phyloP scores from a whole-genome alignment of 2,113 vertebrate genomes.

The Centropus unirufus region DNA sequence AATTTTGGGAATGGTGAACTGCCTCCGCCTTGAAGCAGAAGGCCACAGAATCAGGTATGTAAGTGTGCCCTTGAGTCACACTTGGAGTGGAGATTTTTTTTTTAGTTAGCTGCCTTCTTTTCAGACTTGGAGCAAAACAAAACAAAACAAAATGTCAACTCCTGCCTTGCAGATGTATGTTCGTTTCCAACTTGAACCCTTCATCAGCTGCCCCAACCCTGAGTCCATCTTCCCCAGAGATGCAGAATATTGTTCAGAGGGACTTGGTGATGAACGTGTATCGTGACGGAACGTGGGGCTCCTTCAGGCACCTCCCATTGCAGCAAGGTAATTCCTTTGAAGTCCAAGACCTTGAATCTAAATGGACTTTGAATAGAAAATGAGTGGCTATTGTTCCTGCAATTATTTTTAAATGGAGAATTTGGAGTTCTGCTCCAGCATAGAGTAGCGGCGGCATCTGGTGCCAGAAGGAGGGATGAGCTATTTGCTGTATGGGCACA shows the following conservation, averaged over 20 bases:
- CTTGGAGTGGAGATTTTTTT: background rate
- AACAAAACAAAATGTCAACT: background rate
- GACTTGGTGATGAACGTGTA: conserved; percentile 92
- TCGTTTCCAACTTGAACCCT: conserved; percentile 85
- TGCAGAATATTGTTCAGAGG: conserved; percentile 75
- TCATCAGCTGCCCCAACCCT: conserved; percentile 70
- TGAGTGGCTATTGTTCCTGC: background rate
- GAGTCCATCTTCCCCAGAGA: conserved; percentile 67
- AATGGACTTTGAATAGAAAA: background rate
- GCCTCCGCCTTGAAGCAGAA: conserved; percentile 89
- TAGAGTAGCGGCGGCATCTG: background rate
- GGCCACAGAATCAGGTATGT: conserved; percentile 88
- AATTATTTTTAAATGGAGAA: background rate
- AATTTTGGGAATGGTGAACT: conserved; percentile 94
- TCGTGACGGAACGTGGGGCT: conserved; percentile 90
- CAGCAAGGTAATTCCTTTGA: conserved; percentile 76
- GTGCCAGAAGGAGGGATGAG: background rate
- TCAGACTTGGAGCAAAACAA: background rate
- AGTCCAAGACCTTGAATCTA: background rate
- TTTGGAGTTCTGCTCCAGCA: background rate
- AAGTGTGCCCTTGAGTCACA: background rate
- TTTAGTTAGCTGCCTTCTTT: background rate
- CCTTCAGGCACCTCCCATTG: conserved; percentile 87
- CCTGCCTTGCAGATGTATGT: conserved; percentile 82
- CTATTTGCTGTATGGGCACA: background rate